phyloP scores from a whole-genome alignment of 2,113 vertebrate species.

The Spheniscus mendiculus region DNA sequence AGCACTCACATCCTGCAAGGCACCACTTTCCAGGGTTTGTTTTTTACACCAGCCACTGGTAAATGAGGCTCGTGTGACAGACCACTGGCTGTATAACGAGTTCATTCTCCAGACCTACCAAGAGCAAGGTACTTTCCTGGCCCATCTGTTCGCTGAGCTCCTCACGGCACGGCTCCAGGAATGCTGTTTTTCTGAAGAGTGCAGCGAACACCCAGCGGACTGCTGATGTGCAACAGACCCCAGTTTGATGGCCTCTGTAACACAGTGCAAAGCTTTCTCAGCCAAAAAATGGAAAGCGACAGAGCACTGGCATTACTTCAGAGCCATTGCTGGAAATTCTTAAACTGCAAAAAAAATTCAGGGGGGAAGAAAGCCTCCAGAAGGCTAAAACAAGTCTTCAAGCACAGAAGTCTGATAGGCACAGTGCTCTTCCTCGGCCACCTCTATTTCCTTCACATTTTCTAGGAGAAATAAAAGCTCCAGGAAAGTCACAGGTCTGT shows the following conservation, averaged over 20 bases:
- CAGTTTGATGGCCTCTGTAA: neutral
- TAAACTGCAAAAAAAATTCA: neutral
- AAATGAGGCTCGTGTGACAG: neutral
- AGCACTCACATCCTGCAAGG: neutral
- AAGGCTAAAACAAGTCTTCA: neutral
- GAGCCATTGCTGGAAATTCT: neutral
- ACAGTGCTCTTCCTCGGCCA: neutral
- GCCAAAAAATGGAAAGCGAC: neutral
- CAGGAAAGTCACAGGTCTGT: neutral
- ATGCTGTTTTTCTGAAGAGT: neutral
- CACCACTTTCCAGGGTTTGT: neutral
- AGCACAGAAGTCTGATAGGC: fast-evolving
- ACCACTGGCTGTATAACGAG: constrained; percentile 39
- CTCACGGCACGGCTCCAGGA: neutral
- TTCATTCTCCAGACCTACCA: neutral
- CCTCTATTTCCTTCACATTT: neutral
- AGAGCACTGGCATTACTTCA: neutral
- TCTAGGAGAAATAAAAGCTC: neutral
- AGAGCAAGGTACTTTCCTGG: constrained; percentile 6
- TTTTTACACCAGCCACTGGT: neutral
- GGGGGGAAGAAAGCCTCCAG: neutral
- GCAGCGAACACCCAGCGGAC: neutral
- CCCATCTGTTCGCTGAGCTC: neutral
- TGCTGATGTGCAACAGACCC: neutral
- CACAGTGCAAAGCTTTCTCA: neutral